phyloP scores from a whole-genome alignment of 2,888 invertebrate genomes.

The Yponomeuta cagnagella region DNA sequence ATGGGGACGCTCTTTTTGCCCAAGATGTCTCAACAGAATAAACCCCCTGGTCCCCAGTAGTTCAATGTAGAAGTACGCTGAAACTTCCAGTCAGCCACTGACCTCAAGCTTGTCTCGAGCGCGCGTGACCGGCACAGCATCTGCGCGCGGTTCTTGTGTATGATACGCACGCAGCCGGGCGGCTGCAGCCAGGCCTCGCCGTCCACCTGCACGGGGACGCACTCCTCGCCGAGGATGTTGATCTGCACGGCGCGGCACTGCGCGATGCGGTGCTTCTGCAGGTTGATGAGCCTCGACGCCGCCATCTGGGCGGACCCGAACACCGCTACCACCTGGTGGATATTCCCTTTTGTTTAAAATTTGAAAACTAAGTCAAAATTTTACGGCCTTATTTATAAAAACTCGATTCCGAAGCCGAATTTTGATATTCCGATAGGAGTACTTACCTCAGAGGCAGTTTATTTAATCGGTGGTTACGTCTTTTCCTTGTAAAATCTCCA shows the following conservation, averaged over 20 bases:
- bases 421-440: too few species aligned
- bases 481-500: too few species aligned
- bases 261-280: constrained; percentile 97
- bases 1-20: not conserved
- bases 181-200: constrained; percentile 99
- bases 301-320: constrained; percentile 99
- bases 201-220: constrained; percentile 96
- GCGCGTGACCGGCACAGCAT: constrained; percentile 95
- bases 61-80: too few species aligned
- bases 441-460: too few species aligned
- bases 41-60: too few species aligned
- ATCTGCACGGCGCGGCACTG: constrained; percentile 98
- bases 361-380: not conserved
- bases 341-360: not conserved
- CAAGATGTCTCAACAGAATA: not conserved
- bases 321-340: constrained; percentile 84
- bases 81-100: constrained; percentile 18
- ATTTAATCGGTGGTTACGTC: too few species aligned
- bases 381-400: too few species aligned
- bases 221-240: constrained; percentile 93
- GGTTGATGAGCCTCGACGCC: constrained; percentile 93
- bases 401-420: too few species aligned
- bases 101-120: constrained; percentile 90
- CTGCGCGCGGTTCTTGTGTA: constrained; percentile 97
- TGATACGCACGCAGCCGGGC: constrained; percentile 95